Percentiles rank a stretch among this genome's conserved stretches.
phyloP scores from a whole-genome alignment of 2,797 vertebrate species.

The Coilia nasus region DNA sequence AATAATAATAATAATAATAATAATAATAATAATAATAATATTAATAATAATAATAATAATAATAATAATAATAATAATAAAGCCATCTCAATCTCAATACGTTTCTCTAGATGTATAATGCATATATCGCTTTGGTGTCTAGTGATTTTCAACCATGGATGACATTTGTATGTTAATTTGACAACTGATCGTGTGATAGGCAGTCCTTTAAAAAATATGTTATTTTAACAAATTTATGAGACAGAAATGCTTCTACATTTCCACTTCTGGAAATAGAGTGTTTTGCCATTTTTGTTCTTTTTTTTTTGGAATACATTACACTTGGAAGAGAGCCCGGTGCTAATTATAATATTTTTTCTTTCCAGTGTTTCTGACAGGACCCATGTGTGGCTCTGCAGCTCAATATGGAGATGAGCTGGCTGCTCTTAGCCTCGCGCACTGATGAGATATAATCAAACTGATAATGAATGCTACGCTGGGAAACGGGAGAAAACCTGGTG shows the following conservation, averaged over 20 bases:
- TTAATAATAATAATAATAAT: no score
- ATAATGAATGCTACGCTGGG: background rate
- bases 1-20: no score
- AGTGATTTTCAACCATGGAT: no score
- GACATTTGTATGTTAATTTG: no score
- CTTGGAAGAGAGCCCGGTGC: background rate
- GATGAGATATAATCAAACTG: constrained; percentile 23
- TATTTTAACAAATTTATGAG: constrained; percentile 4
- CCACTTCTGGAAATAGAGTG: background rate
- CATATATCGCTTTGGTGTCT: no score
- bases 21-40: no score
- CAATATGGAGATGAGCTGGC: constrained; percentile 23
- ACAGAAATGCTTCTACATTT: background rate
- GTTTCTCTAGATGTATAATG: no score
- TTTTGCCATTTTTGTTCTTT: background rate
- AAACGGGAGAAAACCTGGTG: constrained; percentile 3
- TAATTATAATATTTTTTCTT: constrained; percentile 25
- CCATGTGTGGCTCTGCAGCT: background rate
- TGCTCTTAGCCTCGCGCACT: background rate
- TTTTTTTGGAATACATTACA: background rate
- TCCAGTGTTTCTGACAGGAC: constrained; percentile 5
- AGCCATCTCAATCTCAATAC: no score
- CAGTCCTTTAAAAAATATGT: background rate
- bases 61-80: no score
- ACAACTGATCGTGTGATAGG: no score